A percentile compares a stretch with the other conserved stretches of the same genome.
These are phyloP conservation scores for Todiramphus saurophagus DNA, from an alignment of 2,113 vertebrate species.

Conservation along the genomic window DNA sequence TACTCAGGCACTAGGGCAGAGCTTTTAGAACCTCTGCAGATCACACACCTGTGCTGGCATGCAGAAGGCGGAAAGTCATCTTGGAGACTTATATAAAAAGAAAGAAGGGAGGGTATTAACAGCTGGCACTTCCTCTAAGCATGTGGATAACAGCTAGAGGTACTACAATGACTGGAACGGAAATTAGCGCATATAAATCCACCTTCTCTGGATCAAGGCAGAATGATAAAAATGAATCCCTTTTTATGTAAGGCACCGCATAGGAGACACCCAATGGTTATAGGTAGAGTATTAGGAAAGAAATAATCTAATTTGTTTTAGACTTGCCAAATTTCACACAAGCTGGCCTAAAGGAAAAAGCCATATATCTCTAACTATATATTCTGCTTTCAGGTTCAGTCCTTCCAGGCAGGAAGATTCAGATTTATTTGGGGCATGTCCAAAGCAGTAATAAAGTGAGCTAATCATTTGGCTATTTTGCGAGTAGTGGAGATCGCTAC, in stretches of 20 bases:
- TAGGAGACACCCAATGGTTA: not conserved
- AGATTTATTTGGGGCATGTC: not conserved
- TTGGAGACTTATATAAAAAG: not conserved
- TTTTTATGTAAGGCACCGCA: not conserved
- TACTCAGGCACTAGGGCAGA: not conserved
- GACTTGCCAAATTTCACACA: not conserved
- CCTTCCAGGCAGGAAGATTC: not conserved
- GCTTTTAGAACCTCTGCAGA: not conserved
- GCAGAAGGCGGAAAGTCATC: not conserved
- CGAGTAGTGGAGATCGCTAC: not conserved
- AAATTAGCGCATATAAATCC: not conserved
- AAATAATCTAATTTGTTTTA: not conserved
- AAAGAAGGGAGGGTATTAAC: not conserved
- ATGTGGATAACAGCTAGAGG: not conserved
- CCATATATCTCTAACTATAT: not conserved
- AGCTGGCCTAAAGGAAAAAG: not conserved
- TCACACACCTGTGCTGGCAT: not conserved
- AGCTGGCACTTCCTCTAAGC: not conserved
- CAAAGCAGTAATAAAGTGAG: not conserved
- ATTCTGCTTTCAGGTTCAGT: not conserved
- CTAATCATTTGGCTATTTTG: not conserved
- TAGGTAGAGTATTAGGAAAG: not conserved
- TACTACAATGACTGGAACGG: not conserved
- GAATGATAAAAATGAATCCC: not conserved
- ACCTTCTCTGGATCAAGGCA: not conserved